Evolutionary conservation across 2,113 vertebrate species (phyloP).

Genomic region (Hemichromis elongatus): DNA sequence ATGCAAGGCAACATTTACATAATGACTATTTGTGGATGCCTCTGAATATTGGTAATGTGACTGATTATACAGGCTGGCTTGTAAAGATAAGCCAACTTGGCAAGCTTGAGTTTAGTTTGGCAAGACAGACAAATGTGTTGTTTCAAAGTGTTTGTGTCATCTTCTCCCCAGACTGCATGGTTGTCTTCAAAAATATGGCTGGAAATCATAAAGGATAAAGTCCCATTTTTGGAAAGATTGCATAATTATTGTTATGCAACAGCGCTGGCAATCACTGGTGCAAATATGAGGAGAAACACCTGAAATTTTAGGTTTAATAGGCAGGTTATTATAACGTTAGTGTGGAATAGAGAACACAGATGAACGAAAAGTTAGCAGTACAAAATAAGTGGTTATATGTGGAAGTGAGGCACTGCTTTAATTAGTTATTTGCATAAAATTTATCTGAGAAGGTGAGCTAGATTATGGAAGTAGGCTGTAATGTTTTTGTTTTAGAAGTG

Average conservation of each 20-base stretch:
- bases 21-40: slow-evolving; percentile 13
- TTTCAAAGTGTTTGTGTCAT: not conserved
- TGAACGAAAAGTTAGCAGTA: not conserved
- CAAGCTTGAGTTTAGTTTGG: not conserved
- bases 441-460: not conserved
- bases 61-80: not conserved
- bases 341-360: not conserved
- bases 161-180: not conserved
- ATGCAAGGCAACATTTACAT: not conserved
- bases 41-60: slow-evolving; percentile 11
- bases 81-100: not conserved
- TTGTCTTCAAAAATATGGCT: not conserved
- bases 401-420: not conserved
- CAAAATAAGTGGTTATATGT: not conserved
- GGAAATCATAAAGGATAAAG: not conserved
- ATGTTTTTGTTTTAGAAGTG: not conserved
- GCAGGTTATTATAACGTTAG: not conserved
- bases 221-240: not conserved
- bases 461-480: not conserved
- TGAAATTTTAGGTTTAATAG: not conserved
- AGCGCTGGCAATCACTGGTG: not conserved
- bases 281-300: not conserved
- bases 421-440: not conserved
- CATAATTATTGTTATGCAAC: slow-evolving; percentile 24
- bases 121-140: not conserved